Base-by-base conservation (phyloP, 2,888 invertebrate genomes). In the Eumacrocentrus americanus region DNA sequence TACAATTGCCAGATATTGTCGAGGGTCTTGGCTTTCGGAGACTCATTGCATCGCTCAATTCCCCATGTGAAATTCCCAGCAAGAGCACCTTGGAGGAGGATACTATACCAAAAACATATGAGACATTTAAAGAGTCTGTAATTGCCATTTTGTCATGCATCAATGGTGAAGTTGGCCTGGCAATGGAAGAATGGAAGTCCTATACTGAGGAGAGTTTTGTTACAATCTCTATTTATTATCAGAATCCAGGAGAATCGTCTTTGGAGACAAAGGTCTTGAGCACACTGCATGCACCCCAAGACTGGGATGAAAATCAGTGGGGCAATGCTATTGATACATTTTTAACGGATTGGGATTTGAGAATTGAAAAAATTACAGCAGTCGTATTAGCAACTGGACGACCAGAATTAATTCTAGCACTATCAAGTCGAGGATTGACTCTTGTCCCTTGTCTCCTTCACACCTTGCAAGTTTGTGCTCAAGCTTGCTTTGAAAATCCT, bases 1-100 rank as follows among this genome's bases (percentile, higher is more conserved):
- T 83, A 9, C 82, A 83, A 55, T 67, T 81, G 14, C 83, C 83
- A 1, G 81, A 82, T 56, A 76, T 83, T 14, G 83, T 83, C 0
- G 82, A 83, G 62, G 82, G 82, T 3, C 72, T 77, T 66, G 82
- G 83, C 14, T 83, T 83, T 65, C 83, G 82, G 61, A 75, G 81
- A 48, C 72, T 83, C 1, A 75, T 83, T 0, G 82, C 82, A 0
- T 81, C 82, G 0, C 66, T 83, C 1, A 76, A 77, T 38, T 81
- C 83, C 0, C 82, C 82, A 0, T 82, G 82, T 63, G 82, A 83
- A 69, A 82, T 83, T 20, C 83, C 83, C 0, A 80, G 79, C 50
- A 82, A 81, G 70, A 77, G 75, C 53, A 81, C 81, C 62, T 68
- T 83, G 3, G 81, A 82, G 61, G 81, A 82, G 55, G 83, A 82